Conservation (phyloP, 2,888 invertebrate species). For the Branchellion lobata region DNA sequence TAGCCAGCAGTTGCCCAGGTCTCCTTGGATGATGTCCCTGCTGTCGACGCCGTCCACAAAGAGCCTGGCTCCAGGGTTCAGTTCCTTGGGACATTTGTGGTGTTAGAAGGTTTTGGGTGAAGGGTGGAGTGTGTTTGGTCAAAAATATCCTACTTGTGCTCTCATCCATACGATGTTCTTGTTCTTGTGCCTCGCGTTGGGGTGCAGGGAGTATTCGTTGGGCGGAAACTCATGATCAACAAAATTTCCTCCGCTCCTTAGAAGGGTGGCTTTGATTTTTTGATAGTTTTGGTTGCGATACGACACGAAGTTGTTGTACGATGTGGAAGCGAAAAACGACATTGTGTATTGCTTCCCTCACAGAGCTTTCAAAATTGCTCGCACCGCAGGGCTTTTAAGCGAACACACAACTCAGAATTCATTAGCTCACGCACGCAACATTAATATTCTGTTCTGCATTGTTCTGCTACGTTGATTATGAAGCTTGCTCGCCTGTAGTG, state of each 20-base stretch:
- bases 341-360: neutral
- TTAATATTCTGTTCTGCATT: neutral
- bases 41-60: slow-evolving; percentile 66
- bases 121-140: neutral
- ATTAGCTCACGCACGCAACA: neutral
- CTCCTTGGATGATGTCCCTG: slow-evolving; percentile 66
- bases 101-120: too few species aligned
- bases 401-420: neutral
- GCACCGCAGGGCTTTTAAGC: neutral
- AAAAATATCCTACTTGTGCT: slow-evolving; percentile 56
- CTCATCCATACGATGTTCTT: slow-evolving; percentile 60
- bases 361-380: neutral
- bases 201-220: slow-evolving; percentile 61
- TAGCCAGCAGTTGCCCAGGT: slow-evolving; percentile 69
- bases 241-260: slow-evolving; percentile 63
- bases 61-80: slow-evolving; percentile 65
- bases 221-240: slow-evolving; percentile 67
- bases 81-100: slow-evolving; percentile 56
- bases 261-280: slow-evolving; percentile 63
- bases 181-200: slow-evolving; percentile 55
- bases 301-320: slow-evolving; percentile 52
- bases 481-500: too few species aligned
- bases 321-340: slow-evolving; percentile 41
- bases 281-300: slow-evolving; percentile 65
- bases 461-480: neutral